Evolutionary conservation across 2,888 invertebrate species (phyloP).

Genomic region (Danaus chrysippus): DNA sequence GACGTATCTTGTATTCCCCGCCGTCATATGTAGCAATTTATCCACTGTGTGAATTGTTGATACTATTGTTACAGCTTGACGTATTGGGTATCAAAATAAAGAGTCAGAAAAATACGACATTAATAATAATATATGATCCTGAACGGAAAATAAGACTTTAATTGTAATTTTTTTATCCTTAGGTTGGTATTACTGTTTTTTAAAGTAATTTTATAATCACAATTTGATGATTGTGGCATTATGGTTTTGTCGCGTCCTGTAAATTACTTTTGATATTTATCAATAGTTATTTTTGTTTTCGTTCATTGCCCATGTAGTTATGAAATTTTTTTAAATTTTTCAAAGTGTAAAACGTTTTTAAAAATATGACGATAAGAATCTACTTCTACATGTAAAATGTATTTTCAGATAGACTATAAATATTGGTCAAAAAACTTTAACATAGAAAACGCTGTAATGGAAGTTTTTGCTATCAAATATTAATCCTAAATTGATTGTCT

Average conservation of each 20-base stretch:
- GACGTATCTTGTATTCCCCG: neutral
- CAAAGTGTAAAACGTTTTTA: neutral
- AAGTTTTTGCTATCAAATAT: conserved; percentile 8
- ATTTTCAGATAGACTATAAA: too few relatives aligned
- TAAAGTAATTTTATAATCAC: too few relatives aligned
- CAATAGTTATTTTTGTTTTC: neutral
- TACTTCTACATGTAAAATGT: too few relatives aligned
- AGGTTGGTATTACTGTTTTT: too few relatives aligned
- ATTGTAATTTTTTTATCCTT: too few relatives aligned
- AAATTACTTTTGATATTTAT: too few relatives aligned
- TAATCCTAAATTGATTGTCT: conserved; percentile 19
- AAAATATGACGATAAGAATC: too few relatives aligned
- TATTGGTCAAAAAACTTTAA: too few relatives aligned
- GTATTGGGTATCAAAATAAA: neutral
- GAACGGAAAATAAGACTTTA: neutral
- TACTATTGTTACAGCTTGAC: conserved; percentile 1
- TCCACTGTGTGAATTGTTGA: neutral
- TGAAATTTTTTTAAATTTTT: neutral
- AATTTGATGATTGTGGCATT: too few relatives aligned
- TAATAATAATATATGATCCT: neutral
- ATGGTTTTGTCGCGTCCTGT: too few relatives aligned
- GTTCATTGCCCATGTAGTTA: neutral
- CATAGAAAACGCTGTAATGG: too few relatives aligned
- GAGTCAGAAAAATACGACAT: neutral
- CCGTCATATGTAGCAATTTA: neutral